These are phyloP conservation scores for Dione vanillae DNA, from an alignment of 2,888 invertebrate species.

Conservation along the genomic window DNA sequence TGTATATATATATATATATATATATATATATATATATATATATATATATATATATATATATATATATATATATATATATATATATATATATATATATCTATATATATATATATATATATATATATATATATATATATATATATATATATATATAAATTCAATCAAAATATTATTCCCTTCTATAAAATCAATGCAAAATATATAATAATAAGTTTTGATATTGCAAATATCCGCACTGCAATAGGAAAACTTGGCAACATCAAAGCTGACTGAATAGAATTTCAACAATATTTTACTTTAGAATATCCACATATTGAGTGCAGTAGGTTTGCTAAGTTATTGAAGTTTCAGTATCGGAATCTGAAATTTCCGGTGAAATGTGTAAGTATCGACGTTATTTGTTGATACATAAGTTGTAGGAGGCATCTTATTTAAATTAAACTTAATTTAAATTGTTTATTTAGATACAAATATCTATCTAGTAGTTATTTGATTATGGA, in stretches of 20 bases:
- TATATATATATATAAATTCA: too few species aligned
- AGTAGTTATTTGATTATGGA: constrained; percentile 35
- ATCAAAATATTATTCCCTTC: constrained; percentile 2
- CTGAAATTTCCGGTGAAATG: background rate
- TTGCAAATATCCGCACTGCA: constrained; percentile 13
- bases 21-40: too few species aligned
- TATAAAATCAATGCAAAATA: constrained; percentile 5
- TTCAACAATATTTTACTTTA: constrained; percentile 23
- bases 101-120: too few species aligned
- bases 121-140: too few species aligned
- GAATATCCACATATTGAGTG: background rate
- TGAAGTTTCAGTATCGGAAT: constrained; percentile 23
- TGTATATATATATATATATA: too few species aligned
- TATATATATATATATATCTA: too few species aligned
- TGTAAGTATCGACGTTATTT: background rate
- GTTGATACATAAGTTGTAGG: background rate
- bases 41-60: too few species aligned
- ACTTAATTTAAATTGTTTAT: background rate
- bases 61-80: too few species aligned
- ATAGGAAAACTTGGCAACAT: constrained; percentile 27
- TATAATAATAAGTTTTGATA: constrained; percentile 15
- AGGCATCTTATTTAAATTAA: too few species aligned
- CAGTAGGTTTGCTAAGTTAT: constrained; percentile 20
- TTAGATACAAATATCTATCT: background rate
- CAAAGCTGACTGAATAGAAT: constrained; percentile 7